These are phyloP conservation scores for Caenorhabditis becei DNA, from an alignment of 2,888 invertebrate species.

Conservation along the genomic window DNA sequence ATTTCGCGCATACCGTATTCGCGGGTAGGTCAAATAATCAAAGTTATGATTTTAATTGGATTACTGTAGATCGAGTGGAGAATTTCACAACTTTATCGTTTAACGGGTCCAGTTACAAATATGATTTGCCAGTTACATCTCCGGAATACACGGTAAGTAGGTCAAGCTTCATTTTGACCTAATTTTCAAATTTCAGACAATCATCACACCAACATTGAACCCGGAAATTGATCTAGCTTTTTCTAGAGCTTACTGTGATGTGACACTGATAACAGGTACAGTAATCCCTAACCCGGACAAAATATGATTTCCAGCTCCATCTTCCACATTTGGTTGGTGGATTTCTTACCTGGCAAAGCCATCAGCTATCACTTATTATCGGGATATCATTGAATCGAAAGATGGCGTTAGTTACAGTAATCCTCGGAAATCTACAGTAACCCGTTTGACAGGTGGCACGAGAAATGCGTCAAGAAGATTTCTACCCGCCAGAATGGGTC, in stretches of 20 bases:
- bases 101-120: constrained; percentile 15
- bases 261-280: constrained; percentile 61
- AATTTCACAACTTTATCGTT: constrained; percentile 4
- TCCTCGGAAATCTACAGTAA: neutral
- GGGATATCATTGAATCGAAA: constrained; percentile 59
- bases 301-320: constrained; percentile 47
- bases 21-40: constrained; percentile 21
- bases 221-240: constrained; percentile 65
- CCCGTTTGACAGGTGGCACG: constrained; percentile 47
- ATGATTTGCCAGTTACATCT: constrained; percentile 9
- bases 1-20: constrained; percentile 57
- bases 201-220: constrained; percentile 57
- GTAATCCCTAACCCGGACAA: neutral
- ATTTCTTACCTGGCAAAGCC: constrained; percentile 61
- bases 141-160: constrained; percentile 31
- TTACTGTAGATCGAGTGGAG: constrained; percentile 18
- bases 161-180: neutral
- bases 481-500: constrained; percentile 61
- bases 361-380: constrained; percentile 48
- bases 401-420: constrained; percentile 51
- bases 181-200: constrained; percentile 7
- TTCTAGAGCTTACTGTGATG: constrained; percentile 58
- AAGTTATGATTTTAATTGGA: no score
- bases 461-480: constrained; percentile 56
- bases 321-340: constrained; percentile 69